These are phyloP conservation scores for Microchirus variegatus DNA, from an alignment of 2,797 vertebrate genomes.

Conservation along the genomic window DNA sequence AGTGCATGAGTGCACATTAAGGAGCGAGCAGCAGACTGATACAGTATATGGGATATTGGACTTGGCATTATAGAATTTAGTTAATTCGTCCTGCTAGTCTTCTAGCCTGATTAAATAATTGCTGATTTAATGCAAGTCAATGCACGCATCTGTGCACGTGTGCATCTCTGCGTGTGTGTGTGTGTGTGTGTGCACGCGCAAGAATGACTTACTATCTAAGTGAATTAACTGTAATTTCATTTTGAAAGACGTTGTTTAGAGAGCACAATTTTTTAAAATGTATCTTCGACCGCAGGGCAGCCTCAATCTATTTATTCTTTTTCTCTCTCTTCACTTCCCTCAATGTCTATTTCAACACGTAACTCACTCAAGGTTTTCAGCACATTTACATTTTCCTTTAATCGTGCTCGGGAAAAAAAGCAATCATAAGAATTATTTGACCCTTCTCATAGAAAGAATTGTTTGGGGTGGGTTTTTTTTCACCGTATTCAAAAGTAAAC, in stretches of 20 bases:
- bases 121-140: slow-evolving; percentile 73
- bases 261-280: slow-evolving; percentile 54
- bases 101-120: slow-evolving; percentile 78
- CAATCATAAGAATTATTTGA: not conserved
- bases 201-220: slow-evolving; percentile 82
- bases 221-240: slow-evolving; percentile 82
- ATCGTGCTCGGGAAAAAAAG: not conserved
- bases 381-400: not conserved
- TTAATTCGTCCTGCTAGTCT: slow-evolving; percentile 72
- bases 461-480: not conserved
- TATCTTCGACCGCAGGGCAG: slow-evolving; percentile 53
- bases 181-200: slow-evolving; percentile 49
- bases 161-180: slow-evolving; percentile 46
- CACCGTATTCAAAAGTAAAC: not conserved
- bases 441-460: not conserved
- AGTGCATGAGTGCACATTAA: slow-evolving; percentile 1
- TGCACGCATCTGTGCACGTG: slow-evolving; percentile 30
- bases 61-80: slow-evolving; percentile 73
- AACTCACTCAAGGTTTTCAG: not conserved
- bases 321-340: slow-evolving; percentile 1
- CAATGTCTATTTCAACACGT: slow-evolving; percentile 9
- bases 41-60: slow-evolving; percentile 70
- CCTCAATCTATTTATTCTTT: slow-evolving; percentile 14
- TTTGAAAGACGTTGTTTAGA: slow-evolving; percentile 74
- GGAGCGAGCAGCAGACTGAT: slow-evolving; percentile 40